phyloP scores from a whole-genome alignment of 2,888 invertebrate species.

The Caenorhabditis sp. region DNA sequence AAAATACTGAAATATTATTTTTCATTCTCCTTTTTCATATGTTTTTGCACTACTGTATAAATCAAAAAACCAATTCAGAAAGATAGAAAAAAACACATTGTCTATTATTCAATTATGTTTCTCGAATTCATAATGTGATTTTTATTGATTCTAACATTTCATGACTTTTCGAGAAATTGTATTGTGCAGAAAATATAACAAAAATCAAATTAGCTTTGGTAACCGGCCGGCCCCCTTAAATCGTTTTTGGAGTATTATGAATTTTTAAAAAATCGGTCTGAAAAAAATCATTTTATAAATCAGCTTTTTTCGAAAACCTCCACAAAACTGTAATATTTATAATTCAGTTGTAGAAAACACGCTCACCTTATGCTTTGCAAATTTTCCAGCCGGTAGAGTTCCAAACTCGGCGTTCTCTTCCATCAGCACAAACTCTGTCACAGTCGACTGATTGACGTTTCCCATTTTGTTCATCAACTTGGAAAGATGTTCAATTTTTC shows the following conservation, averaged over 20 bases:
- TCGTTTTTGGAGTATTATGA: too few species aligned
- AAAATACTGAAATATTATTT: slow-evolving; percentile 14
- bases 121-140: not conserved
- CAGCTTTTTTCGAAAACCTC: too few species aligned
- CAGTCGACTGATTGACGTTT: not conserved
- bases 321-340: too few species aligned
- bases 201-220: too few species aligned
- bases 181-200: too few species aligned
- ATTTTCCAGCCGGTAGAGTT: not conserved
- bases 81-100: not conserved
- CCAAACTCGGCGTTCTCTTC: not conserved
- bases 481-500: not conserved
- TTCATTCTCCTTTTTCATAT: not conserved
- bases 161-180: too few species aligned
- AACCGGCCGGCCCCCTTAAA: too few species aligned
- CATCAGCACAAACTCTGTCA: not conserved
- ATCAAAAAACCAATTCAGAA: too few species aligned
- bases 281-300: too few species aligned
- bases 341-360: not conserved
- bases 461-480: not conserved
- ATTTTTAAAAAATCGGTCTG: too few species aligned
- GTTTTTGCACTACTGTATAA: too few species aligned
- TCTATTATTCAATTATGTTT: not conserved
- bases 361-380: not conserved
- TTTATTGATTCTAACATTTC: too few species aligned